phyloP scores from a whole-genome alignment of 2,113 vertebrate genomes.

The Petrocephalus zakoni region DNA sequence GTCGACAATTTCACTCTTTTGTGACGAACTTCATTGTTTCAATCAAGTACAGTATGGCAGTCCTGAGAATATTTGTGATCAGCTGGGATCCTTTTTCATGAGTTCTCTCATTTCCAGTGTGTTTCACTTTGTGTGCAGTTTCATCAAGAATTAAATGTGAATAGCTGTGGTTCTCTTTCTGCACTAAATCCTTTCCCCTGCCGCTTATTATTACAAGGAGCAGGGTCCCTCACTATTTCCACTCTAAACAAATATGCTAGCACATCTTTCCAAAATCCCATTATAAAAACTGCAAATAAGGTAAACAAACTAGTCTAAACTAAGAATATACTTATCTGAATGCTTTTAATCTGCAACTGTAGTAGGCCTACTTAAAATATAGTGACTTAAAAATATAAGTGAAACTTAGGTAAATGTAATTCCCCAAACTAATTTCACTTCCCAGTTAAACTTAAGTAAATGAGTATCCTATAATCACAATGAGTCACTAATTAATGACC shows the following conservation, averaged over 20 bases:
- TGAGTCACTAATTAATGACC: not conserved
- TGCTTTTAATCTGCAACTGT: not conserved
- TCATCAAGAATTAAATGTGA: not conserved
- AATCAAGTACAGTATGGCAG: not conserved
- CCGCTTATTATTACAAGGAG: not conserved
- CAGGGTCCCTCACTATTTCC: not conserved
- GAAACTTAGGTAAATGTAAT: not conserved
- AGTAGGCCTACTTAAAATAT: not conserved
- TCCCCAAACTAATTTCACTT: not conserved
- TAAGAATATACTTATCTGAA: not conserved
- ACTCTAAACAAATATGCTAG: not conserved
- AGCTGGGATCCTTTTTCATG: not conserved
- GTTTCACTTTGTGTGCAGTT: not conserved
- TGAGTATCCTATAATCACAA: not conserved
- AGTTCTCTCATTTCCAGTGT: not conserved
- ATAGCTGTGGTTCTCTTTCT: not conserved
- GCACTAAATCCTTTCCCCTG: not conserved
- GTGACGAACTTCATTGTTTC: not conserved
- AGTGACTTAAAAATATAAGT: too few species aligned
- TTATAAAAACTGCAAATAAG: not conserved
- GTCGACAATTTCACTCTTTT: not conserved
- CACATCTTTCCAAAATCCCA: not conserved
- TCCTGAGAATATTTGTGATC: not conserved
- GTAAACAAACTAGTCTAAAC: not conserved
- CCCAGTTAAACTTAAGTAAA: not conserved